Conservation (phyloP, 2,888 invertebrate genomes). For the Acanthococcus lagerstroemiae region DNA sequence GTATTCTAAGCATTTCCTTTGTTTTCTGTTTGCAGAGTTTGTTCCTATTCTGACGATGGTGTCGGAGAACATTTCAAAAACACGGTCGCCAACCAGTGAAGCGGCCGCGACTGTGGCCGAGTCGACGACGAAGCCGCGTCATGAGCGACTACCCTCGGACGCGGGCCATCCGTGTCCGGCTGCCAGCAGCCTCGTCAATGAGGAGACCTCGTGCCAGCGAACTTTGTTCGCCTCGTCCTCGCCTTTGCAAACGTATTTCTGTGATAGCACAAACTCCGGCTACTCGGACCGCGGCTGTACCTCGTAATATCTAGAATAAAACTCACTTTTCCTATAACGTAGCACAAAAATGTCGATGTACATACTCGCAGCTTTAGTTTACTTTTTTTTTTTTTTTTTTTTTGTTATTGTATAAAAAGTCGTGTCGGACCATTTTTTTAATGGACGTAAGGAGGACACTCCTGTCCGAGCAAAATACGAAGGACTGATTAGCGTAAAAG, state of each 20-base stretch:
- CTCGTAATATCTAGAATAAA: background rate
- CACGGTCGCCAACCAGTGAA: background rate
- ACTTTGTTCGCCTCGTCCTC: background rate
- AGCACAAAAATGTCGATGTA: too few relatives aligned
- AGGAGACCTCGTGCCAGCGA: too few relatives aligned
- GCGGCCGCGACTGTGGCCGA: background rate
- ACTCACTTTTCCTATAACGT: too few relatives aligned
- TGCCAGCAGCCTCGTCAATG: too few relatives aligned
- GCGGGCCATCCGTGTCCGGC: background rate
- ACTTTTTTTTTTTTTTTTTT: too few relatives aligned
- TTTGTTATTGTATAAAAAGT: too few relatives aligned
- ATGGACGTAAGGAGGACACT: too few relatives aligned
- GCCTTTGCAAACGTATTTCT: background rate
- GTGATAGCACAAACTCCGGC: background rate
- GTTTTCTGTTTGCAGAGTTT: constrained; percentile 14
- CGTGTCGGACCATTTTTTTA: too few relatives aligned
- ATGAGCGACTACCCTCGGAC: too few relatives aligned
- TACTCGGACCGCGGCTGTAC: background rate
- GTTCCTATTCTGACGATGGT: constrained; percentile 26
- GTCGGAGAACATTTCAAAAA: constrained; percentile 19
- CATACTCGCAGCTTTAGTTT: too few relatives aligned
- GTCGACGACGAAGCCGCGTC: background rate
- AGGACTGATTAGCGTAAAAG: too few relatives aligned
- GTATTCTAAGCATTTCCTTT: background rate
- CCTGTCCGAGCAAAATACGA: too few relatives aligned